phyloP scores from a whole-genome alignment of 2,888 invertebrate species.

The Dendrolimus houi region DNA sequence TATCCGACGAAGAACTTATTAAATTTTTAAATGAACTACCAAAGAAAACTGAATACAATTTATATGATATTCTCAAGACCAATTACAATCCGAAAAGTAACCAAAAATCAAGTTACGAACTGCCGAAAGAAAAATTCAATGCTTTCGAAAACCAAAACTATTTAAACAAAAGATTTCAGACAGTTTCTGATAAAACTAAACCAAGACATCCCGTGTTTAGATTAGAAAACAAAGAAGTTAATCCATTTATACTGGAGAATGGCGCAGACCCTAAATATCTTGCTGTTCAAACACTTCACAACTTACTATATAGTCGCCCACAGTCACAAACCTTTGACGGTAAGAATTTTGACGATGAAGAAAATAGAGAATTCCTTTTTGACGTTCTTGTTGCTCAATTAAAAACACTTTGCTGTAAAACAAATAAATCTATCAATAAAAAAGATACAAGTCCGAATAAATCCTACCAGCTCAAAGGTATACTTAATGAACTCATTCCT shows the following conservation, averaged over 20 bases:
- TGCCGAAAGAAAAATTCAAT: slow-evolving; percentile 10
- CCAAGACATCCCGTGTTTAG: slow-evolving; percentile 35
- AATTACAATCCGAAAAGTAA: slow-evolving; percentile 21
- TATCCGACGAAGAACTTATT: slow-evolving; percentile 52
- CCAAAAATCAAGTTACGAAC: slow-evolving; percentile 10
- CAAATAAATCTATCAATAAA: slow-evolving; percentile 21
- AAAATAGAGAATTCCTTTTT: slow-evolving; percentile 53
- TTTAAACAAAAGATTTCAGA: slow-evolving; percentile 17
- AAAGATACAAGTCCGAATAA: slow-evolving; percentile 1
- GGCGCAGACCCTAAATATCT: slow-evolving; percentile 33
- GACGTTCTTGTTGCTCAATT: slow-evolving; percentile 57
- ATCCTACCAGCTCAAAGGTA: neutral
- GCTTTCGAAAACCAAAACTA: slow-evolving; percentile 13
- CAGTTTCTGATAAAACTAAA: slow-evolving; percentile 14
- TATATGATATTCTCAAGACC: slow-evolving; percentile 43
- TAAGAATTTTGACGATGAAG: slow-evolving; percentile 30
- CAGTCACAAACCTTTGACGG: slow-evolving; percentile 20
- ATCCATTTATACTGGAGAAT: slow-evolving; percentile 27
- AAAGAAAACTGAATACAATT: slow-evolving; percentile 39
- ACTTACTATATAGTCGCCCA: slow-evolving; percentile 40
- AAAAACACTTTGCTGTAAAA: slow-evolving; percentile 58
- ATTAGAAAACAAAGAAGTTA: slow-evolving; percentile 45
- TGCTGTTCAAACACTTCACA: slow-evolving; percentile 47
- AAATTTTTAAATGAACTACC: slow-evolving; percentile 47
- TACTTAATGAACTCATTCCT: neutral